Conservation (phyloP, 1,140 invertebrate genomes). For the Drosophila parabipectinata region DNA sequence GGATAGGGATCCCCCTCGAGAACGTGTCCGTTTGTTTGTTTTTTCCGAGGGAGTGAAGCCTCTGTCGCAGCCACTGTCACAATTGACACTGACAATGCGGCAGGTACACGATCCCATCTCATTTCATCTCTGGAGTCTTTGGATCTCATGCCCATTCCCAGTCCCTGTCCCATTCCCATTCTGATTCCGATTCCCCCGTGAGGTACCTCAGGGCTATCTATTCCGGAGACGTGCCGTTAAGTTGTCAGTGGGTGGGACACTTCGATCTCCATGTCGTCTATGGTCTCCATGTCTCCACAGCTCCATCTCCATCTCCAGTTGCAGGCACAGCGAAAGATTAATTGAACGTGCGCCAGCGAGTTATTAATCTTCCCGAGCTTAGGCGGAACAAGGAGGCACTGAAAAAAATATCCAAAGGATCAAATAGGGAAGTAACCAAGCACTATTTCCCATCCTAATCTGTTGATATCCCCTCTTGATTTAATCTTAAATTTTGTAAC, state of each 20-base stretch:
- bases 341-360: slow-evolving; percentile 78
- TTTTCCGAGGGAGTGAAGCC: slow-evolving; percentile 35
- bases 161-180: background rate
- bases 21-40: slow-evolving; percentile 77
- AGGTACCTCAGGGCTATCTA: slow-evolving; percentile 23
- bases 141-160: slow-evolving; percentile 7
- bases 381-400: slow-evolving; percentile 22
- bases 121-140: background rate
- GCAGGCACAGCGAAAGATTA: slow-evolving; percentile 70
- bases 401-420: slow-evolving; percentile 2
- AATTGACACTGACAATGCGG: slow-evolving; percentile 80
- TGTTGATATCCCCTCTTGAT: background rate
- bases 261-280: slow-evolving; percentile 43
- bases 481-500: background rate
- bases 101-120: slow-evolving; percentile 69
- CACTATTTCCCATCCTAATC: background rate
- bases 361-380: slow-evolving; percentile 80
- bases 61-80: slow-evolving; percentile 69
- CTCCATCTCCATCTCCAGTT: slow-evolving; percentile 26
- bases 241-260: slow-evolving; percentile 60
- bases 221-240: slow-evolving; percentile 71
- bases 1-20: background rate
- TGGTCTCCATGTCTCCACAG: background rate
- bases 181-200: slow-evolving; percentile 33
- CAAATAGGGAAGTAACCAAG: background rate